Percentiles rank a stretch among this genome's conserved stretches.
These are phyloP conservation scores for Drosophila ohnishii DNA, from an alignment of 1,140 invertebrate species.

Conservation along the genomic window DNA sequence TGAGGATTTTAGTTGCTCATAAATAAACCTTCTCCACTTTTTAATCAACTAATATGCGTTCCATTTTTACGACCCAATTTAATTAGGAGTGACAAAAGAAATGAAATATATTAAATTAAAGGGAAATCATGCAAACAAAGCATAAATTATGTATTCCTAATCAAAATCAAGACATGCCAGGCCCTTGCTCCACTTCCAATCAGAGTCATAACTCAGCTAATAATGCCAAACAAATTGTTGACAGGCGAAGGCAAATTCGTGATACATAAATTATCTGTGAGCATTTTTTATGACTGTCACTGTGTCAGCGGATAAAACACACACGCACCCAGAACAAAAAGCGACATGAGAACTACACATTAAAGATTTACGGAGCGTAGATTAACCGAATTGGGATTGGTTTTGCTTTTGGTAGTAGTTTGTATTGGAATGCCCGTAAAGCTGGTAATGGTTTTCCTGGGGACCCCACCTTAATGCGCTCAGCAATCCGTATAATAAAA, in stretches of 20 bases:
- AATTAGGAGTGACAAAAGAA: conserved; percentile 15
- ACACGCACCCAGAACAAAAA: background rate
- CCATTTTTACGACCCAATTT: conserved; percentile 1
- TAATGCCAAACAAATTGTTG: conserved; percentile 54
- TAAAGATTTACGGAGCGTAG: conserved; percentile 64
- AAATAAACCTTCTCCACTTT: background rate
- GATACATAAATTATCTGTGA: conserved; percentile 53
- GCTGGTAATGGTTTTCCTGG: conserved; percentile 13
- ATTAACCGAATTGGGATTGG: conserved; percentile 29
- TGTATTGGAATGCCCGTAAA: conserved; percentile 20
- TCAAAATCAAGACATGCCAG: conserved; percentile 51
- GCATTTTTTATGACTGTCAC: conserved; percentile 69
- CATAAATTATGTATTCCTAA: conserved; percentile 76
- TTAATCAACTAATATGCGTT: conserved; percentile 34
- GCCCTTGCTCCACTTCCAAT: conserved; percentile 29
- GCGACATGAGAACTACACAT: conserved; percentile 44
- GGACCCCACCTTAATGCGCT: conserved; percentile 58
- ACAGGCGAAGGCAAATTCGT: conserved; percentile 53
- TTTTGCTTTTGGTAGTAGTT: conserved; percentile 15
- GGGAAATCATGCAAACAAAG: conserved; percentile 55
- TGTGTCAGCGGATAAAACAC: conserved; percentile 48
- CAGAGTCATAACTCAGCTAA: conserved; percentile 46
- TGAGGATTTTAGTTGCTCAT: background rate
- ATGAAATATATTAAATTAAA: conserved; percentile 42
- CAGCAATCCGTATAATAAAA: conserved; percentile 68